phyloP scores from a whole-genome alignment of 2,113 vertebrate species.

The Onychostruthus taczanowskii region DNA sequence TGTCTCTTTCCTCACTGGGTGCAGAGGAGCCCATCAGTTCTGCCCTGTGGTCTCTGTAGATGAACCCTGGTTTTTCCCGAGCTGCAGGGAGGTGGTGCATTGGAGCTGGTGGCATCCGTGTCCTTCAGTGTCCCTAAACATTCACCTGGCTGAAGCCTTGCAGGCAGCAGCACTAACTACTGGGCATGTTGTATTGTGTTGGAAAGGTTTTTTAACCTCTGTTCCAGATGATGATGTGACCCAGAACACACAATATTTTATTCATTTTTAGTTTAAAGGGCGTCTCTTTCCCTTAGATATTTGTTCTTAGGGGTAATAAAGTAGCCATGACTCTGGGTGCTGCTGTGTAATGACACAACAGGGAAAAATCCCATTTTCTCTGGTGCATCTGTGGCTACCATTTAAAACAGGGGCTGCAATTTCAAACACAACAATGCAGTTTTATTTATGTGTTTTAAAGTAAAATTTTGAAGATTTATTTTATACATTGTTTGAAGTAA shows the following conservation, averaged over 20 bases:
- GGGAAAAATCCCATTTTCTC: neutral
- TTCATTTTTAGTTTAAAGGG: neutral
- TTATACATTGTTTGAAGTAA: constrained; percentile 33
- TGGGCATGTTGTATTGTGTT: neutral
- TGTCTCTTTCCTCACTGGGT: neutral
- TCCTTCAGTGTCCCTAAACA: neutral
- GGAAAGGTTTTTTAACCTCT: neutral
- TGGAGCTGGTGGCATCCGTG: neutral
- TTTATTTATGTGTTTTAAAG: neutral
- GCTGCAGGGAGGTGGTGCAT: neutral
- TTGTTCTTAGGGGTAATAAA: neutral
- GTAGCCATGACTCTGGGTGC: neutral
- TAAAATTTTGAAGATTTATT: constrained; percentile 13
- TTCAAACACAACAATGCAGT: neutral
- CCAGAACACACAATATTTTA: neutral
- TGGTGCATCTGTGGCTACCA: neutral
- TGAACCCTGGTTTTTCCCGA: neutral
- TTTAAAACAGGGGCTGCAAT: neutral
- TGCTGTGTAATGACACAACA: neutral
- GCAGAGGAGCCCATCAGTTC: neutral
- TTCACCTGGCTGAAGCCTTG: neutral
- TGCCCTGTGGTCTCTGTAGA: neutral
- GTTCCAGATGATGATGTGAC: neutral
- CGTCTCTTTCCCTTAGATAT: neutral
- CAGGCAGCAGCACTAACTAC: neutral